Conservation (phyloP, 2,888 invertebrate species). For the Noctua comes region DNA sequence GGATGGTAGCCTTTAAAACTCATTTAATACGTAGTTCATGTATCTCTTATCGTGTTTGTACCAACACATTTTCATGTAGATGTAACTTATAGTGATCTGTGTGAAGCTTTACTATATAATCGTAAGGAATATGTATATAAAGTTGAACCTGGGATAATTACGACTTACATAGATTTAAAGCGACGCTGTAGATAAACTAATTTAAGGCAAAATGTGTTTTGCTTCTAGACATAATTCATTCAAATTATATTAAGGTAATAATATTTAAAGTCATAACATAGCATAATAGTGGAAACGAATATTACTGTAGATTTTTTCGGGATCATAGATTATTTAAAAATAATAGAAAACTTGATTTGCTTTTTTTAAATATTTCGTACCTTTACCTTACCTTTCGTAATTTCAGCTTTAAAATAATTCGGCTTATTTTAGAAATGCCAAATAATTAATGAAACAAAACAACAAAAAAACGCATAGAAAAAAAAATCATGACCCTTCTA, state of each 20-base stretch:
- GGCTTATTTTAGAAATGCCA: constrained; percentile 21
- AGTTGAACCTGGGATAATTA: constrained; percentile 89
- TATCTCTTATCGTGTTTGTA: constrained; percentile 45
- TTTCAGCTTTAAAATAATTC: constrained; percentile 32
- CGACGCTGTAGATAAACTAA: constrained; percentile 74
- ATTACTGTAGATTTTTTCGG: constrained; percentile 38
- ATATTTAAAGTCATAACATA: constrained; percentile 36
- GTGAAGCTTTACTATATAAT: constrained; percentile 85
- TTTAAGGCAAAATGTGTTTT: constrained; percentile 64
- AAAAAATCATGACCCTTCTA: not conserved
- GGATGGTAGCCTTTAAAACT: constrained; percentile 37
- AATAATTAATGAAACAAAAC: constrained; percentile 19
- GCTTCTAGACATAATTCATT: constrained; percentile 67
- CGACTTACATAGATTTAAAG: constrained; percentile 88
- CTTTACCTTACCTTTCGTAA: no score
- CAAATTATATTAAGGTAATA: constrained; percentile 51
- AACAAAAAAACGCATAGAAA: constrained; percentile 1
- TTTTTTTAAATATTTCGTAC: not conserved
- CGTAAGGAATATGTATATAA: constrained; percentile 85
- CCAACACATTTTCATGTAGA: constrained; percentile 63
- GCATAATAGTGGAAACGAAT: constrained; percentile 36
- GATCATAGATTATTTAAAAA: not conserved
- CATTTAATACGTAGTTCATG: constrained; percentile 49
- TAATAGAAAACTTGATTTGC: not conserved
- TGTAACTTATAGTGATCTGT: constrained; percentile 78